Base-by-base conservation (phyloP, 2,113 vertebrate species). In the Semnornis frantzii region DNA sequence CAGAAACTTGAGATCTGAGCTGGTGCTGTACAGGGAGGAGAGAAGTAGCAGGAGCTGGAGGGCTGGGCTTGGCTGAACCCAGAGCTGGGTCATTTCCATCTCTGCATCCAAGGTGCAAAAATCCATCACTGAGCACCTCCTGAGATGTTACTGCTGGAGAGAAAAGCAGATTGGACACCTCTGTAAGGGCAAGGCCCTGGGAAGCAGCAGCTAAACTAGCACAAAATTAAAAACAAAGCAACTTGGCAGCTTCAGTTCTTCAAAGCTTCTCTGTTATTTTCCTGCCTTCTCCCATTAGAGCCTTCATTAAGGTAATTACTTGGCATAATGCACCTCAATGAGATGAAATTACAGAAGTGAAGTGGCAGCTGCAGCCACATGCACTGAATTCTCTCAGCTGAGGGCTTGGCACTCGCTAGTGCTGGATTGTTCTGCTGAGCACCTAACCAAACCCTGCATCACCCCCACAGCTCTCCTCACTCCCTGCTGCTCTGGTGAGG, bases 281-380 rank as follows among this genome's bases (percentile, higher is more conserved):
- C 44, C 28, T 89, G 24, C 31, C 10, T 79, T 82, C 66, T 80
- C 33, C 80, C 81, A 82, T 85, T 87, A 82, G 58, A 75, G 81
- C 52, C 71, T 85, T 93, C 71, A 80, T 93, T 80, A 87, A 79
- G 78, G 31, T n/a, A 85, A 94, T 94, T 93, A 82, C 85, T 94
- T 87, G 74, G 63, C 59, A 93, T 87, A 94, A 93, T 93, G 91
- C 50, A 80, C 42, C 10, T 92, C 86, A 85, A 75, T 73, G 81
- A 87, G 74, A 93, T 85, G 85, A 93, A 89, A 76, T 87, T 73
- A 78, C 74, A 89, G 66, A 76, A 87, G 66, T 92, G 62, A 93
- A 89, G 59, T 79, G 74, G 39, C 65, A 76, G 66, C 70, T 94
- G 74, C 91, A 92, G 66, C 75, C 62, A 89, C 71, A 87, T 87